These are phyloP conservation scores for Colinus virginianus DNA, from an alignment of 2,113 vertebrate genomes.

Conservation along the genomic window DNA sequence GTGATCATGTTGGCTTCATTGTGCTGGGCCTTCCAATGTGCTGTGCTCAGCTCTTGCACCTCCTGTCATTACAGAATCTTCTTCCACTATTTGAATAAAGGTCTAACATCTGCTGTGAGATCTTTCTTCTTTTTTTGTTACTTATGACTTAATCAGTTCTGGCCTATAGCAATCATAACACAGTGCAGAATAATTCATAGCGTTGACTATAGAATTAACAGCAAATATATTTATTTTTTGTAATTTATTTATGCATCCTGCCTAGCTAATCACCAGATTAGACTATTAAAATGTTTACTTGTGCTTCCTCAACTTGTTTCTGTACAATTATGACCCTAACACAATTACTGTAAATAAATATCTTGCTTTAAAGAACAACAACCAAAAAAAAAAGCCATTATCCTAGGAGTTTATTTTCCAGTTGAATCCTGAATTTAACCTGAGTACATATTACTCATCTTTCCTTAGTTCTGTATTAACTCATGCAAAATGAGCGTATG, in stretches of 20 bases:
- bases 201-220: not conserved
- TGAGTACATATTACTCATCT: not conserved
- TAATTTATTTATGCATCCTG: not conserved
- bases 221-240: not conserved
- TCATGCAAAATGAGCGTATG: not conserved
- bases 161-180: not conserved
- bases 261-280: not conserved
- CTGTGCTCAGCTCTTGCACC: not conserved
- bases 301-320: not conserved
- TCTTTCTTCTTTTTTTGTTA: slow-evolving; percentile 6
- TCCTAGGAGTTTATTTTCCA: slow-evolving; percentile 9
- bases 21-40: not conserved
- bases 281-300: slow-evolving; percentile 28
- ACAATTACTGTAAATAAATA: slow-evolving; percentile 27
- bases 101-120: not conserved
- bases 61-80: not conserved
- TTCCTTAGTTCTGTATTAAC: not conserved
- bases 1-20: fast-evolving
- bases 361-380: not conserved
- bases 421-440: not conserved
- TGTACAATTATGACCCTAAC: slow-evolving; percentile 7
- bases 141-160: not conserved
- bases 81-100: not conserved
- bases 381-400: not conserved
- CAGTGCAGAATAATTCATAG: not conserved